Percentiles rank a stretch among this genome's conserved stretches.
These are phyloP conservation scores for Ridgeia piscesae DNA, from an alignment of 1,140 invertebrate species.

Conservation along the genomic window DNA sequence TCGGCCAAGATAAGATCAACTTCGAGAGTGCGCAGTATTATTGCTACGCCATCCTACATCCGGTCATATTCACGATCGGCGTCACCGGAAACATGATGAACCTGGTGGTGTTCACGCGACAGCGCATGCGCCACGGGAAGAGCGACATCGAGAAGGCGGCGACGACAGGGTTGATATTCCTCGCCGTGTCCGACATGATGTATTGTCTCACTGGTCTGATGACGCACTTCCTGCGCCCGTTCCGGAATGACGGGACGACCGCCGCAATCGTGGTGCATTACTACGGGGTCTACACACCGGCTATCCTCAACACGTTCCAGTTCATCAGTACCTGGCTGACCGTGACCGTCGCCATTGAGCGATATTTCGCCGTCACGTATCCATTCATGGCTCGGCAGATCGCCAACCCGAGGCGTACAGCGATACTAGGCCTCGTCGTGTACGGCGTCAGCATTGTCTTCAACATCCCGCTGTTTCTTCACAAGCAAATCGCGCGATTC, in stretches of 20 bases:
- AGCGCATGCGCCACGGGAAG: background rate
- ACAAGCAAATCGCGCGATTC: background rate
- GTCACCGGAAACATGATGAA: slow-evolving; percentile 16
- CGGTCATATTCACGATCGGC: slow-evolving; percentile 11
- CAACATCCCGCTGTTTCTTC: slow-evolving; percentile 22
- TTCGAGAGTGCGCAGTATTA: background rate
- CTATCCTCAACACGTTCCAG: slow-evolving; percentile 22
- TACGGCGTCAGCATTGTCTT: slow-evolving; percentile 10
- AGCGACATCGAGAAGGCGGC: slow-evolving; percentile 19
- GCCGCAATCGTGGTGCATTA: background rate
- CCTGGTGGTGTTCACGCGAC: slow-evolving; percentile 2
- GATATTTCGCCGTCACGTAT: slow-evolving; percentile 26
- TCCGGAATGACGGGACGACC: background rate
- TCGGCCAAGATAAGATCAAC: background rate
- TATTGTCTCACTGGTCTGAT: slow-evolving; percentile 25
- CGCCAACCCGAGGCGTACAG: slow-evolving; percentile 8
- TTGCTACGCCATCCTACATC: background rate
- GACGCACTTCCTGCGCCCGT: background rate
- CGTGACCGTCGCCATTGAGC: slow-evolving; percentile 23
- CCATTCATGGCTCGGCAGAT: slow-evolving; percentile 24
- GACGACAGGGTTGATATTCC: slow-evolving; percentile 15
- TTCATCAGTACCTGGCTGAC: slow-evolving; percentile 30
- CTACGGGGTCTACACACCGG: slow-evolving; percentile 18
- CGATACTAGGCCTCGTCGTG: background rate
- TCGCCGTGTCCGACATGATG: slow-evolving; percentile 24